Evolutionary conservation across 2,888 invertebrate genomes (phyloP).

Genomic region (Eristalis intricaria): DNA sequence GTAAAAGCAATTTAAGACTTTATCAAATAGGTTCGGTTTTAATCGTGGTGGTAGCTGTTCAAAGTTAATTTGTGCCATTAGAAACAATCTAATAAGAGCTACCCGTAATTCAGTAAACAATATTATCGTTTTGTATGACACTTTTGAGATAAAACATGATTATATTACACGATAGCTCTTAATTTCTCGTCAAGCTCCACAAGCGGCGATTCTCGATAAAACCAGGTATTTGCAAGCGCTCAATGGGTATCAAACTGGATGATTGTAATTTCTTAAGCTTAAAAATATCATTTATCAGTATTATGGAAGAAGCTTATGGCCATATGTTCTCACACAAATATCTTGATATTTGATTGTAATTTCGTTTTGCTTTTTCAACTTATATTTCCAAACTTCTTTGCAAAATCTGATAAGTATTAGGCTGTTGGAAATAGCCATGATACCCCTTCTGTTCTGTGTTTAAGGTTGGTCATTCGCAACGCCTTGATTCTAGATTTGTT

Average conservation of each 20-base stretch:
- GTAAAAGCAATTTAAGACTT: slow-evolving; percentile 73
- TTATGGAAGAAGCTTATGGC: slow-evolving; percentile 67
- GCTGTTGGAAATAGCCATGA: slow-evolving; percentile 73
- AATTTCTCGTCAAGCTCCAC: slow-evolving; percentile 76
- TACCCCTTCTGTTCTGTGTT: slow-evolving; percentile 9
- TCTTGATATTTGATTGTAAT: slow-evolving; percentile 79
- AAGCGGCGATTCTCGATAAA: slow-evolving; percentile 79
- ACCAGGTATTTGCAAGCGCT: slow-evolving; percentile 80
- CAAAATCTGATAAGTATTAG: slow-evolving; percentile 80
- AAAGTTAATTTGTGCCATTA: slow-evolving; percentile 69
- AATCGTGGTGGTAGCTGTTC: slow-evolving; percentile 79
- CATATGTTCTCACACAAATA: slow-evolving; percentile 75
- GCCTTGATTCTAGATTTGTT: slow-evolving; percentile 48
- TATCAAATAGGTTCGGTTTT: slow-evolving; percentile 76
- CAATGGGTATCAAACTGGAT: slow-evolving; percentile 80
- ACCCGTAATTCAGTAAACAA: too few species aligned
- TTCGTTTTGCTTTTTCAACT: slow-evolving; percentile 81
- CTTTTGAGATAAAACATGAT: too few species aligned
- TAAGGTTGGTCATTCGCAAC: slow-evolving; percentile 32
- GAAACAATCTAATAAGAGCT: too few species aligned
- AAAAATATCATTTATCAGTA: background rate
- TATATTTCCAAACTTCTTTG: slow-evolving; percentile 81
- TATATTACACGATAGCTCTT: background rate
- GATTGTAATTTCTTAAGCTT: slow-evolving; percentile 78
- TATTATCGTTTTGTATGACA: too few species aligned